Conservation (phyloP, 2,888 invertebrate species). For the Reticulitermes lucifugus region DNA sequence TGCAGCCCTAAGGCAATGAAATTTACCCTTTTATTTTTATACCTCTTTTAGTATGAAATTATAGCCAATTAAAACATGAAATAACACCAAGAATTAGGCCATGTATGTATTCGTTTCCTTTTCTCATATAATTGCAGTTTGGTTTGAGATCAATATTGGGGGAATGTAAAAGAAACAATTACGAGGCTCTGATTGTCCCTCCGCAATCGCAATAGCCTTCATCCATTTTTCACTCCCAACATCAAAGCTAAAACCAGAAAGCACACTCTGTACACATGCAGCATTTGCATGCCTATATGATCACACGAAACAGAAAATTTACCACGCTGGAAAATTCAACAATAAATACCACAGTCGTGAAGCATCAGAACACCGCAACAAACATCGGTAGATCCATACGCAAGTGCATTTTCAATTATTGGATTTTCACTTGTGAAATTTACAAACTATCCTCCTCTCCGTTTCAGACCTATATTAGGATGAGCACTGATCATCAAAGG, state of each 20-base stretch:
- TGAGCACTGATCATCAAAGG: slow-evolving; percentile 12
- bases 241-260: slow-evolving; percentile 11
- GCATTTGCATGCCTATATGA: not conserved
- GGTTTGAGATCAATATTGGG: not conserved
- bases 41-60: too few species aligned
- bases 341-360: slow-evolving; percentile 26
- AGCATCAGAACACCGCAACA: not conserved
- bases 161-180: not conserved
- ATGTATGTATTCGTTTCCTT: too few species aligned
- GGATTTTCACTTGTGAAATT: slow-evolving; percentile 40
- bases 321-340: slow-evolving; percentile 35
- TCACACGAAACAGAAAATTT: slow-evolving; percentile 16
- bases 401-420: slow-evolving; percentile 44
- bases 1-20: too few species aligned
- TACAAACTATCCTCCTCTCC: slow-evolving; percentile 30
- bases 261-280: not conserved
- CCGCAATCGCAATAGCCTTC: not conserved
- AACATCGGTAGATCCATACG: not conserved
- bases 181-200: slow-evolving; percentile 7
- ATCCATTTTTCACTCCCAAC: not conserved
- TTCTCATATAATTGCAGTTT: too few species aligned
- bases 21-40: too few species aligned
- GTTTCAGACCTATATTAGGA: not conserved
- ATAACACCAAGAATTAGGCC: too few species aligned
- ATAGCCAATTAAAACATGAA: too few species aligned